A percentile compares a stretch with the other conserved stretches of the same genome.
These are phyloP conservation scores for Drosophila mauritiana DNA, from an alignment of 1,140 invertebrate species.

Conservation along the genomic window DNA sequence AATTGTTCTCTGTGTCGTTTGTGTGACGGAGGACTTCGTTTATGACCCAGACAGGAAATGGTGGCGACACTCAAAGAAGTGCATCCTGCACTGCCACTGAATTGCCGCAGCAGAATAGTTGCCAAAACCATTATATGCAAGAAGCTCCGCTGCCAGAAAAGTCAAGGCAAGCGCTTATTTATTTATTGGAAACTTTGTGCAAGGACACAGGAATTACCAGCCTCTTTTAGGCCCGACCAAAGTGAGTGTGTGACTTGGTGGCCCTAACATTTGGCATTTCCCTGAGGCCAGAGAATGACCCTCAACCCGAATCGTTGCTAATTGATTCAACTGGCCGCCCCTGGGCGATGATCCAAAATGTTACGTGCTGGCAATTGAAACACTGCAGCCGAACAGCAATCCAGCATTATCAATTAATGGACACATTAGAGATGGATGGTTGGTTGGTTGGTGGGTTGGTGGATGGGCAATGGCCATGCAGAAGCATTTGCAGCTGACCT, in stretches of 20 bases:
- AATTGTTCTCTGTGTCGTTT: slow-evolving; percentile 4
- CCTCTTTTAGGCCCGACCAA: neutral
- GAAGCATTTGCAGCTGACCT: slow-evolving; percentile 58
- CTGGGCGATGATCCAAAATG: slow-evolving; percentile 25
- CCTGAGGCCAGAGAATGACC: slow-evolving; percentile 37
- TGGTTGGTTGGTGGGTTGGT: slow-evolving; percentile 4
- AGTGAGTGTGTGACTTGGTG: slow-evolving; percentile 31
- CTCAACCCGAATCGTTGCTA: slow-evolving; percentile 20
- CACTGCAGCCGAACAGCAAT: slow-evolving; percentile 29
- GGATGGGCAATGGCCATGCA: slow-evolving; percentile 26
- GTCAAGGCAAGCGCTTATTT: slow-evolving; percentile 38
- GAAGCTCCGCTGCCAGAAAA: slow-evolving; percentile 28
- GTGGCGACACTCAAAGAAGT: slow-evolving; percentile 43
- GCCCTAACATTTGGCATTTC: slow-evolving; percentile 64
- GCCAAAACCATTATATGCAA: slow-evolving; percentile 46
- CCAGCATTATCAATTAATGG: slow-evolving; percentile 51
- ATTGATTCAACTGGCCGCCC: slow-evolving; percentile 52
- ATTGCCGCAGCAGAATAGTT: slow-evolving; percentile 52
- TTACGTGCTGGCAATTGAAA: slow-evolving; percentile 34
- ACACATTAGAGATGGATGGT: slow-evolving; percentile 16
- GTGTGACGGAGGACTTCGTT: slow-evolving; percentile 41
- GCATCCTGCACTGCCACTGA: slow-evolving; percentile 23
- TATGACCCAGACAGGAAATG: slow-evolving; percentile 66
- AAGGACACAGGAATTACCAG: slow-evolving; percentile 23
- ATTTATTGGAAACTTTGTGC: slow-evolving; percentile 8